These are phyloP conservation scores for Linnaemya vulpina DNA, from an alignment of 2,888 invertebrate species.

Conservation along the genomic window DNA sequence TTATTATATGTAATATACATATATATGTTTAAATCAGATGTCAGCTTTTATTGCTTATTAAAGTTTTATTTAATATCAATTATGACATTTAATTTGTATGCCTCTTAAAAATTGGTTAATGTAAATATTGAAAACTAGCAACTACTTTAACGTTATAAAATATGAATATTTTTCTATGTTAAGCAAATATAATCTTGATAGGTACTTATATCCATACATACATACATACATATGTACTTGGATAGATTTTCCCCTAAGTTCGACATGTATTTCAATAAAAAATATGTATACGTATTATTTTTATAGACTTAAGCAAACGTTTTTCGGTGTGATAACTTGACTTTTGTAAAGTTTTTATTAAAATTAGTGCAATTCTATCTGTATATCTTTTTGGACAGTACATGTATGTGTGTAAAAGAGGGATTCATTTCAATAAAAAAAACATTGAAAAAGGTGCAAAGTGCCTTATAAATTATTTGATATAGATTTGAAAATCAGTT, in stretches of 20 bases:
- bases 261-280: slow-evolving; percentile 33
- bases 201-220: too few species aligned
- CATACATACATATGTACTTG: not conserved
- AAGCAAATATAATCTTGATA: slow-evolving; percentile 34
- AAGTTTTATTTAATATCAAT: slow-evolving; percentile 48
- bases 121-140: slow-evolving; percentile 43
- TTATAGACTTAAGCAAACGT: slow-evolving; percentile 28
- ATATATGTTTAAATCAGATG: slow-evolving; percentile 35
- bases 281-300: slow-evolving; percentile 29
- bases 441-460: slow-evolving; percentile 33
- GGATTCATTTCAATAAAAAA: slow-evolving; percentile 36
- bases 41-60: slow-evolving; percentile 66
- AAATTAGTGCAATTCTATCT: slow-evolving; percentile 59
- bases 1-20: slow-evolving; percentile 37
- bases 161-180: slow-evolving; percentile 44
- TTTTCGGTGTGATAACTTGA: slow-evolving; percentile 47
- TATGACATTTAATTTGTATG: slow-evolving; percentile 32
- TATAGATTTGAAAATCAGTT: slow-evolving; percentile 28
- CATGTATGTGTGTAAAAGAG: slow-evolving; percentile 37
- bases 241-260: slow-evolving; percentile 3
- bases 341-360: slow-evolving; percentile 55
- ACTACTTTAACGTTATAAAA: slow-evolving; percentile 49
- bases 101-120: not conserved
- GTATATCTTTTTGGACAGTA: slow-evolving; percentile 48
- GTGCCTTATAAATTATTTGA: slow-evolving; percentile 11